Percentiles rank a stretch among this genome's conserved stretches.
These are phyloP conservation scores for Petrocephalus microphthalmus DNA, from an alignment of 2,113 vertebrate genomes.

Conservation along the genomic window DNA sequence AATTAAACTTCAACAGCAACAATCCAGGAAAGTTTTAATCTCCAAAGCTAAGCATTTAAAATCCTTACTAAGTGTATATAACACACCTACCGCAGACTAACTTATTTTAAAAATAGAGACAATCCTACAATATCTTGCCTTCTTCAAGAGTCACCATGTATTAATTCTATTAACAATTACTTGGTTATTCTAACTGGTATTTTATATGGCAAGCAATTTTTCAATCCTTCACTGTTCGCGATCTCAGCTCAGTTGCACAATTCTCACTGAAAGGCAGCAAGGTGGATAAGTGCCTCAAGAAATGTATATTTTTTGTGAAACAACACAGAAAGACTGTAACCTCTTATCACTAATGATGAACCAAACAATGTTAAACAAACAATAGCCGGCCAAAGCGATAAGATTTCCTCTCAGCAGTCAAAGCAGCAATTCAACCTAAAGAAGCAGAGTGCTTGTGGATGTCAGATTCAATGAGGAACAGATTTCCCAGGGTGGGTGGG, in stretches of 20 bases:
- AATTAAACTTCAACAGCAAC: neutral
- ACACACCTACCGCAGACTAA: neutral
- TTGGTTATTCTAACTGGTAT: neutral
- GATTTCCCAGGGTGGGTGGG: neutral
- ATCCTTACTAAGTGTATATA: neutral
- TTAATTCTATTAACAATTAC: neutral
- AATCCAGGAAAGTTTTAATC: conserved; percentile 14
- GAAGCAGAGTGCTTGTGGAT: neutral
- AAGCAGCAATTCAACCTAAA: neutral
- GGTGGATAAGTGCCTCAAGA: neutral
- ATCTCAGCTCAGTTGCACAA: neutral
- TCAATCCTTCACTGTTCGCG: neutral
- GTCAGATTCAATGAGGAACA: neutral
- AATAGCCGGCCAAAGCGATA: neutral
- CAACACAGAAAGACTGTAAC: neutral
- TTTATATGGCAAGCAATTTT: neutral
- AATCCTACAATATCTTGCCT: neutral
- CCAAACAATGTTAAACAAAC: neutral
- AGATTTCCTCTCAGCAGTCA: neutral
- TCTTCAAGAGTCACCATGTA: neutral
- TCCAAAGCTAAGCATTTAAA: neutral
- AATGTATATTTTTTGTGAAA: neutral
- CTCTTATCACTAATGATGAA: neutral
- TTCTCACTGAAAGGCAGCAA: neutral
- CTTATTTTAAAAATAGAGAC: neutral